Percentiles rank a stretch among this genome's conserved stretches.
phyloP scores from a whole-genome alignment of 2,113 vertebrate species.

The Macroglossus sobrinus region DNA sequence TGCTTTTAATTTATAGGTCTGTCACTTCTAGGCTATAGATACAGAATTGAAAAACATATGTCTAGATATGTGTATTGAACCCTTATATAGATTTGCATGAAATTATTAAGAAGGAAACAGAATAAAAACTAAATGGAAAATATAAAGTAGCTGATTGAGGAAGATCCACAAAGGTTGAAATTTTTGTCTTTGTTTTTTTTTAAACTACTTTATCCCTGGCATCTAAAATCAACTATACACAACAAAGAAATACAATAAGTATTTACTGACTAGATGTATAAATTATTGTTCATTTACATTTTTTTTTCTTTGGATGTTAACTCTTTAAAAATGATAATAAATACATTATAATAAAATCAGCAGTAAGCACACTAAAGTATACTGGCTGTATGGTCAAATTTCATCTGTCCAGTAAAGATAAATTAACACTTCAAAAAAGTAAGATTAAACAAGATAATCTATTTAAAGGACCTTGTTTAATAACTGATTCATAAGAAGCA shows the following conservation, averaged over 20 bases:
- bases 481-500: neutral
- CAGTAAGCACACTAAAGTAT: neutral
- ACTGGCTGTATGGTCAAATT: neutral
- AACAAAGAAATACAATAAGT: neutral
- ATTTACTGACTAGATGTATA: neutral
- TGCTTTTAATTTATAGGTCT: neutral
- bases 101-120: neutral
- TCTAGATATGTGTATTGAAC: neutral
- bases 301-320: neutral
- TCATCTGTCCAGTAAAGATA: neutral
- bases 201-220: neutral
- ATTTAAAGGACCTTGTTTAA: neutral
- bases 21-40: neutral
- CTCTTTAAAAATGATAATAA: neutral
- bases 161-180: neutral
- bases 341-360: neutral
- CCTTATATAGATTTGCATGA: neutral
- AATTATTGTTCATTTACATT: neutral
- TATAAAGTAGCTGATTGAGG: neutral
- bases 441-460: neutral
- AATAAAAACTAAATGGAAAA: neutral
- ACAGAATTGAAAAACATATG: neutral
- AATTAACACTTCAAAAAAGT: neutral
- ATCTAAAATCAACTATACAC: neutral
- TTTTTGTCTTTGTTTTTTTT: neutral